phyloP scores from a whole-genome alignment of 1,140 invertebrate genomes.

The Rhizoglyphus robini region DNA sequence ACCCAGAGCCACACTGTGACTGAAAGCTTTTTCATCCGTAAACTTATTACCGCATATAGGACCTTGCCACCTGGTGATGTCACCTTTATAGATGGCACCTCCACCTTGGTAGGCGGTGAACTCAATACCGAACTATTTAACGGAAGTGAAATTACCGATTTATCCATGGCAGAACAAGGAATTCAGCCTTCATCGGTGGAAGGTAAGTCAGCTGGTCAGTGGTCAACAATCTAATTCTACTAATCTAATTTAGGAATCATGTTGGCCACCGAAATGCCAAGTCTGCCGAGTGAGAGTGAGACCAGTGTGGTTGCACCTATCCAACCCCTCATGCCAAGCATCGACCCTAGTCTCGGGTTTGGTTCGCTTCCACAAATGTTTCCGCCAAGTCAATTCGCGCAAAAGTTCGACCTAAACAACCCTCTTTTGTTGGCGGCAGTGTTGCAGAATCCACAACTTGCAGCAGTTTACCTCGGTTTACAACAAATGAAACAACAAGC shows the following conservation, averaged over 20 bases:
- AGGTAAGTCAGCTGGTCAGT: slow-evolving; percentile 11
- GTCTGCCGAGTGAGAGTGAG: neutral
- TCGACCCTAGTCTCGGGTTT: slow-evolving; percentile 18
- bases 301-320: slow-evolving; percentile 28
- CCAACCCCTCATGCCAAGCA: slow-evolving; percentile 53
- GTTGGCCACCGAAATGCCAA: slow-evolving; percentile 3
- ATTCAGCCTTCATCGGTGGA: slow-evolving; percentile 8
- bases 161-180: slow-evolving; percentile 13
- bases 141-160: slow-evolving; percentile 20
- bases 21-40: slow-evolving; percentile 29
- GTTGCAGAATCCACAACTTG: slow-evolving; percentile 29
- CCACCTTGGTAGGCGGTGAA: neutral
- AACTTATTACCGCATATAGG: slow-evolving; percentile 29
- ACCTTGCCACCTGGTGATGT: slow-evolving; percentile 27
- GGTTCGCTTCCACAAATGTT: neutral
- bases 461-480: slow-evolving; percentile 28
- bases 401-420: slow-evolving; percentile 26
- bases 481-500: slow-evolving; percentile 26
- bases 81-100: slow-evolving; percentile 29
- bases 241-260: slow-evolving; percentile 3
- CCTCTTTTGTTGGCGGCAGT: slow-evolving; percentile 27
- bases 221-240: neutral
- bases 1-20: slow-evolving; percentile 29
- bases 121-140: slow-evolving; percentile 8
- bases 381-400: slow-evolving; percentile 11